Percentiles rank a stretch among this genome's conserved stretches.
Evolutionary conservation across 2,113 vertebrate genomes (phyloP).

Genomic region (Rhineura floridana): DNA sequence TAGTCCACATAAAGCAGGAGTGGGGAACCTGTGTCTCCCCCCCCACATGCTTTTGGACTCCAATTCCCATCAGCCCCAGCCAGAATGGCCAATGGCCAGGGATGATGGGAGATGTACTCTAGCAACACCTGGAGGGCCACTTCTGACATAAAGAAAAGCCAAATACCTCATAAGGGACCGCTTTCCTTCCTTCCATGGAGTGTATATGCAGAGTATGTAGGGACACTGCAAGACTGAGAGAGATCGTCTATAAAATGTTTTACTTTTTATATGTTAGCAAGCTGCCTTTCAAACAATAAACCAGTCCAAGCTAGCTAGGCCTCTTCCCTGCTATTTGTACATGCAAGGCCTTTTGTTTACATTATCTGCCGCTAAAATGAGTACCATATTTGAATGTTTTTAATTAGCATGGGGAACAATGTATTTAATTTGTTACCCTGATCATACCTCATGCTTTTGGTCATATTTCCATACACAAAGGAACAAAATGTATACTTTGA

Average conservation of each 20-base stretch:
- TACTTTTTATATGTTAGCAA: not conserved
- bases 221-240: not conserved
- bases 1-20: not conserved
- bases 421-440: not conserved
- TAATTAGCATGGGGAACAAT: slow-evolving; percentile 22
- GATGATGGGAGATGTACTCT: not conserved
- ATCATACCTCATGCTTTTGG: not conserved
- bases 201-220: not conserved
- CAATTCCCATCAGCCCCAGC: not conserved
- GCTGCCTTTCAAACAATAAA: not conserved
- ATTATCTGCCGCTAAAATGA: slow-evolving; percentile 5
- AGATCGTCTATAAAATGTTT: not conserved
- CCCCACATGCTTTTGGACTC: not conserved
- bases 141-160: not conserved
- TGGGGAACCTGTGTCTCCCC: not conserved
- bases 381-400: slow-evolving; percentile 27
- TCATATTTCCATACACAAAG: not conserved
- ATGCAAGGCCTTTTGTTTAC: slow-evolving; percentile 10
- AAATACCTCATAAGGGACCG: not conserved
- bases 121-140: not conserved
- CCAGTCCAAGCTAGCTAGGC: slow-evolving; percentile 3
- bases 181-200: not conserved
- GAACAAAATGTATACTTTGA: slow-evolving; percentile 13
- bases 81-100: not conserved
- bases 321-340: not conserved